Base-by-base conservation (phyloP, 2,797 vertebrate species). In the Phataginus tetradactyla region DNA sequence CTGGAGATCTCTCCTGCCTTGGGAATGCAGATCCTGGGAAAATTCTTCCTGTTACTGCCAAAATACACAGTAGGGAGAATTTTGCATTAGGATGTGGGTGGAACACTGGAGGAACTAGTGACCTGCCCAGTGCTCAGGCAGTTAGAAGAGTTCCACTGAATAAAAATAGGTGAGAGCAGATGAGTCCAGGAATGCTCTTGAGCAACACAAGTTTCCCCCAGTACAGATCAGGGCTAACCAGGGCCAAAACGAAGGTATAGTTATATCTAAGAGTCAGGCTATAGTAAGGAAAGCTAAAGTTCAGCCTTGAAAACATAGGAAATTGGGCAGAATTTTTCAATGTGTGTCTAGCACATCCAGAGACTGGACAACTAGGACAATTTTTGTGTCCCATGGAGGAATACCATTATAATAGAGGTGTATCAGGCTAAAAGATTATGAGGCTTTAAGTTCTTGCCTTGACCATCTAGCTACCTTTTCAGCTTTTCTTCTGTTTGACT, bases 1-100 rank as follows among this genome's bases (percentile, higher is more conserved):
- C 45, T 39, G 20, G 51, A 57, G 77, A 81, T 37, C 91, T 32
- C 68, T 80, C 72, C 64, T 68, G 18, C 17, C 3, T 1, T 27
- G 55, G 34, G 61, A 95, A 93, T 61, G 49, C n/a, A 91, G 71
- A 68, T 91, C 75, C 77, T 49, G 20, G 72, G 61, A 83, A 51
- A 92, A 89, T 84, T 86, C 37, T 32, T 94, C 83, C 34, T 59
- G 74, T n/a, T 74, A 3, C 39, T 96, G 94, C 66, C 94, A 93
- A 96, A 89, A 91, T n/a, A 71, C 9, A 64, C 23, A 64, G 25
- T 45, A 92, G 21, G 39, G n/a, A 94, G 68, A 90, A 66, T 57
- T 21, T 8, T 1, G 34, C 39, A 25, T 37, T 23, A 39, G 17
- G 23, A 72, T 17, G 53, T 55, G 55, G 51, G 64, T 0, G 55